Evolutionary conservation across 2,797 vertebrate genomes (phyloP).

Genomic region (Poeciliopsis infans): DNA sequence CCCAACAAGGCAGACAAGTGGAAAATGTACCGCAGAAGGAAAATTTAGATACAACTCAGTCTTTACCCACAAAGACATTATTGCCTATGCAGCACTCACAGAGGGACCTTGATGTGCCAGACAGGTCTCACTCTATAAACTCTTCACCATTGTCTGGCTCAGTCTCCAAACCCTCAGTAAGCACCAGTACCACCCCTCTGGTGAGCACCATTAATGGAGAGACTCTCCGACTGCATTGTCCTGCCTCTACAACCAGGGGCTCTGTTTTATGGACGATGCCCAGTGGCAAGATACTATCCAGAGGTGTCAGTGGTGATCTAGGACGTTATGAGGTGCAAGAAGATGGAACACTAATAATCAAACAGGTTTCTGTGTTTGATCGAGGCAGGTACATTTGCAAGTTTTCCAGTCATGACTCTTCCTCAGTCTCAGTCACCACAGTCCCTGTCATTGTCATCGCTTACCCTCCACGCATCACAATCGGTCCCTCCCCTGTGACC

Average conservation of each 20-base stretch:
- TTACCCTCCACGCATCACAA: constrained; percentile 92
- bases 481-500: constrained; percentile 85
- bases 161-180: constrained; percentile 64
- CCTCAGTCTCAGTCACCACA: constrained; percentile 68
- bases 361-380: constrained; percentile 87
- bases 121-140: constrained; percentile 30
- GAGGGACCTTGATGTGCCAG: constrained; percentile 12
- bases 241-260: constrained; percentile 37
- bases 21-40: constrained; percentile 60
- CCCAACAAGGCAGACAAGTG: constrained; percentile 70
- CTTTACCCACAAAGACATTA: constrained; percentile 6
- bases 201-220: constrained; percentile 91
- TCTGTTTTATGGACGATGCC: constrained; percentile 87
- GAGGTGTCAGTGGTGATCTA: constrained; percentile 71
- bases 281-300: constrained; percentile 80
- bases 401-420: constrained; percentile 71
- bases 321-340: constrained; percentile 80
- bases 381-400: constrained; percentile 89
- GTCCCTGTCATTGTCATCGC: constrained; percentile 92
- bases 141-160: constrained; percentile 23
- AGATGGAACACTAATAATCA: constrained; percentile 87
- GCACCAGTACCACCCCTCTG: constrained; percentile 80
- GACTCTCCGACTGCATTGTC: constrained; percentile 86
- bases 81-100: constrained; percentile 30
- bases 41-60: constrained; percentile 21